A percentile compares a stretch with the other conserved stretches of the same genome.
These are phyloP conservation scores for Neodiprion virginianus DNA, from an alignment of 1,140 invertebrate species.

Conservation along the genomic window DNA sequence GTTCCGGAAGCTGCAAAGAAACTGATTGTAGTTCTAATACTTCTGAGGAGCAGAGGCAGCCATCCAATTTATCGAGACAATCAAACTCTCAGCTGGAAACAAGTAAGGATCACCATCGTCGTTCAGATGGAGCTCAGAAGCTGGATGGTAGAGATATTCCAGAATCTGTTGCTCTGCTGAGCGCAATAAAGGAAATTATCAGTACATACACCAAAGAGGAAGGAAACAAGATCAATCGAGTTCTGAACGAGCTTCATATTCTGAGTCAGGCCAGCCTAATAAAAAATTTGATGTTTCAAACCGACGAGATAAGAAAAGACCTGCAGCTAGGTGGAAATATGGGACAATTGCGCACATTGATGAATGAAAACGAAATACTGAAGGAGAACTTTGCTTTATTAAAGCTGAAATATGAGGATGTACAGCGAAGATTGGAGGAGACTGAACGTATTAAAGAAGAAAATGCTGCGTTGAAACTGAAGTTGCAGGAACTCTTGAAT, in stretches of 20 bases:
- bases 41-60: constrained; percentile 53
- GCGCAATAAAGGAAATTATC: constrained; percentile 47
- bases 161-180: constrained; percentile 43
- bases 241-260: constrained; percentile 46
- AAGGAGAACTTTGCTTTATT: constrained; percentile 44
- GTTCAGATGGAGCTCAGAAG: constrained; percentile 26
- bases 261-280: constrained; percentile 50
- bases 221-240: constrained; percentile 45
- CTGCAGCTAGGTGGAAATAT: constrained; percentile 39
- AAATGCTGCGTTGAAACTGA: constrained; percentile 47
- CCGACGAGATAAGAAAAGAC: constrained; percentile 48
- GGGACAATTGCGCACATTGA: constrained; percentile 32
- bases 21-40: constrained; percentile 40
- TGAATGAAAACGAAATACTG: constrained; percentile 49
- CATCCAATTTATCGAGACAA: constrained; percentile 36
- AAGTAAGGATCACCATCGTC: constrained; percentile 24
- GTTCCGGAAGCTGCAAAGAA: constrained; percentile 37
- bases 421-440: constrained; percentile 43
- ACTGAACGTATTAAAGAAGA: constrained; percentile 45
- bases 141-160: constrained; percentile 31
- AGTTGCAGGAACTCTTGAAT: constrained; percentile 40
- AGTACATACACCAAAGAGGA: constrained; percentile 47
- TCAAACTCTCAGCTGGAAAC: constrained; percentile 26
- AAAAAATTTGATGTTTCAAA: constrained; percentile 45
- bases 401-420: constrained; percentile 39